These are phyloP conservation scores for Cryptops parisi DNA, from an alignment of 2,888 invertebrate species.

Conservation along the genomic window DNA sequence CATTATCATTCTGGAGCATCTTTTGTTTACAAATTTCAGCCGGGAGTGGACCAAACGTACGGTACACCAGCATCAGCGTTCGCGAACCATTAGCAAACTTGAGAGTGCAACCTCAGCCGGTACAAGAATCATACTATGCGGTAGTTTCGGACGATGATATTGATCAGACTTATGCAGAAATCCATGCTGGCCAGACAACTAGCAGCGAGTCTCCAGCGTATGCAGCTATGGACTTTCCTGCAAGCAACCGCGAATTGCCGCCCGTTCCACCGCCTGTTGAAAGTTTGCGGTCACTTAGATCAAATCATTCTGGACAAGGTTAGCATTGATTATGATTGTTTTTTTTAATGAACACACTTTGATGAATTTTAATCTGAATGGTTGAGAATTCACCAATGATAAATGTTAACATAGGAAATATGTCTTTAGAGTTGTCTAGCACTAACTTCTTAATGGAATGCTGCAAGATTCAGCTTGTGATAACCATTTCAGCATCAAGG, in stretches of 20 bases:
- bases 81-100: constrained; percentile 71
- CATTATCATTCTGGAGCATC: no score
- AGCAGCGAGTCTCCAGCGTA: not conserved
- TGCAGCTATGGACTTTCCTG: not conserved
- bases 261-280: constrained; percentile 11
- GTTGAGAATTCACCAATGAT: no score
- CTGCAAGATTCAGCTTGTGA: no score
- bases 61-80: constrained; percentile 82
- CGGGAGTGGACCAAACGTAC: constrained; percentile 9
- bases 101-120: constrained; percentile 28
- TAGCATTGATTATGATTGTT: no score
- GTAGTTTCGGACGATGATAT: constrained; percentile 13
- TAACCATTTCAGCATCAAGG: no score
- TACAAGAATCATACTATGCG: constrained; percentile 9
- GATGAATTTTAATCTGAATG: no score
- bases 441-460: no score
- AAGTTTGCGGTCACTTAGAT: constrained; percentile 6
- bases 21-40: not conserved
- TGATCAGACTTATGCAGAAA: constrained; percentile 13
- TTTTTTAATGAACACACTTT: no score
- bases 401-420: no score
- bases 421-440: no score
- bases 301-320: constrained; percentile 8
- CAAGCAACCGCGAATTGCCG: not conserved
- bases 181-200: not conserved